These are phyloP conservation scores for Gryllus longicercus DNA, from an alignment of 2,888 invertebrate species.

Conservation along the genomic window DNA sequence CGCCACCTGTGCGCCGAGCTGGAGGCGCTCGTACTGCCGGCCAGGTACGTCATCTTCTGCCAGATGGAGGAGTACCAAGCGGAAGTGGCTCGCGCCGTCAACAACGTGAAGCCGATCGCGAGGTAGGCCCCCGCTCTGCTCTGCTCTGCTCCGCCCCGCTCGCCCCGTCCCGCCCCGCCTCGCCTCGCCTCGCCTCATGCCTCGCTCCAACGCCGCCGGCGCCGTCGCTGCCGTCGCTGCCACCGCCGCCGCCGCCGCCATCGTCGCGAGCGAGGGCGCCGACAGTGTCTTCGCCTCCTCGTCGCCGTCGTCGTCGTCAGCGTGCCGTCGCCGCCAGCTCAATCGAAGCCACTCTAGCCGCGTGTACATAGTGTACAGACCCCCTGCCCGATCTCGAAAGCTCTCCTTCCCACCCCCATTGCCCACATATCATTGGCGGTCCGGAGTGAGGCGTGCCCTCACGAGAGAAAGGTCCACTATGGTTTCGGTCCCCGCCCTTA, in stretches of 20 bases:
- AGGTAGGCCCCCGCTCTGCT: conserved; percentile 29
- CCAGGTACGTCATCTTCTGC: conserved; percentile 87
- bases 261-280: neutral
- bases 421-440: conserved; percentile 4
- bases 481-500: too few species aligned
- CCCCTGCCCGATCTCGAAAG: too few species aligned
- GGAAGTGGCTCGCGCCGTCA: conserved; percentile 63
- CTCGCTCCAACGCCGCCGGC: neutral
- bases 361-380: conserved; percentile 9
- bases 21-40: conserved; percentile 85
- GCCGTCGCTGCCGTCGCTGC: neutral
- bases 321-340: neutral
- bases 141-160: neutral
- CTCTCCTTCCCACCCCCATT: neutral
- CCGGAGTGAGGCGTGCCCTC: neutral
- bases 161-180: neutral
- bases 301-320: neutral
- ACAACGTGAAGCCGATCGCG: conserved; percentile 41
- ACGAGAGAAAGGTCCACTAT: too few species aligned
- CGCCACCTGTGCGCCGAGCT: conserved; percentile 88
- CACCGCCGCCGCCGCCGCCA: neutral
- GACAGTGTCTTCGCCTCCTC: neutral
- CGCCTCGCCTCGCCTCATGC: neutral
- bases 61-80: conserved; percentile 80
- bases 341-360: neutral